Evolutionary conservation across 1,140 invertebrate species (phyloP), one percentile per base, ranked within the genome.

Genomic region (Drosophila bocki): DNA sequence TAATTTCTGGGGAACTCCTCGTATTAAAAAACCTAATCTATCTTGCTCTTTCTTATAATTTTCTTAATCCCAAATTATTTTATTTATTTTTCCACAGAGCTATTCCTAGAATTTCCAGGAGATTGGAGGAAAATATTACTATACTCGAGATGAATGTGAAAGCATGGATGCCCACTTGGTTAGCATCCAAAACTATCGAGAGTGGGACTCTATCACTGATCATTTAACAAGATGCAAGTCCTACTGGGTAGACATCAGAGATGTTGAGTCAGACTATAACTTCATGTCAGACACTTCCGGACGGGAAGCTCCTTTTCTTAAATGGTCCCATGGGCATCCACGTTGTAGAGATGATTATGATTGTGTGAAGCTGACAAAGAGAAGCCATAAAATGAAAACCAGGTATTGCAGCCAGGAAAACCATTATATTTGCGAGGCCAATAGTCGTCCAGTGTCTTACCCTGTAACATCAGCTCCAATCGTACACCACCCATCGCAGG

Each of bases 91-190:
- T 45, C 12, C 11, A 17, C 26, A 32, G 9, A 17, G 6, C 48
- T 17, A 2, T 17, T 12, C 5, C 2, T 0, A 1, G 6, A 12
- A 3, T 0, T 33, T 33, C 3, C 50, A 13, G n/a, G 0, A 2
- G 11, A 33, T 51, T 51, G 6, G 6, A 19, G 1, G 6, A 0
- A 51, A 51, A 19, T 33, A 33, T 19, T n/a, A n/a, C n/a, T n/a
- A n/a, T n/a, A n/a, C n/a, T n/a, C n/a, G n/a, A n/a, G n/a, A n/a
- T n/a, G n/a, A n/a, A n/a, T n/a, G n/a, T n/a, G 4, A 3, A 13
- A 17, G 17, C 11, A 53, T 35, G 50, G 12, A 19, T 53, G 50
- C 32, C 17, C 32, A 53, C 12, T 12, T 53, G 50, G n/a, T 35
- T 53, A 53, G 50, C 50, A 53, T 53, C n/a, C n/a, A 53, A 19